Percentiles rank a stretch among this genome's conserved stretches.
These are phyloP conservation scores for Centrocercus urophasianus DNA, from an alignment of 2,113 vertebrate genomes.

Conservation along the genomic window DNA sequence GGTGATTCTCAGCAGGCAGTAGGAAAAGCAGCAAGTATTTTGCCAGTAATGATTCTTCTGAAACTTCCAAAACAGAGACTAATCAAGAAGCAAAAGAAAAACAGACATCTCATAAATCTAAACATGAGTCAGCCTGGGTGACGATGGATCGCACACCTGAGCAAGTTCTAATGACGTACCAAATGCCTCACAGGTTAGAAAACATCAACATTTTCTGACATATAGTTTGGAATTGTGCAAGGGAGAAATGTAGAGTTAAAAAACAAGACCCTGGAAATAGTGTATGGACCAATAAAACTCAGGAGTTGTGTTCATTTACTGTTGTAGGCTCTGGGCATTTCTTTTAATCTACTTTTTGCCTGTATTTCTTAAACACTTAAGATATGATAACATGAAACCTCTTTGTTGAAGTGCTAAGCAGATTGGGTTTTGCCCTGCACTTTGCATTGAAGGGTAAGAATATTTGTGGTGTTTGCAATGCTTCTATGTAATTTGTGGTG, in stretches of 20 bases:
- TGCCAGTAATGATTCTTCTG: slow-evolving; percentile 83
- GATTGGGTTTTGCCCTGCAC: background rate
- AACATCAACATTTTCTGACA: slow-evolving; percentile 7
- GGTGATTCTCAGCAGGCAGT: slow-evolving; percentile 59
- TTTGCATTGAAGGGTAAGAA: background rate
- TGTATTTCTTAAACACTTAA: background rate
- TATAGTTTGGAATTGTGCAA: background rate
- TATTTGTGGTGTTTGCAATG: background rate
- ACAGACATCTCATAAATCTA: slow-evolving; percentile 56
- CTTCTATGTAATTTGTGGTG: background rate
- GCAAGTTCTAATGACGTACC: slow-evolving; percentile 86
- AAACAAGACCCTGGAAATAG: background rate
- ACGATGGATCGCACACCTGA: slow-evolving; percentile 83
- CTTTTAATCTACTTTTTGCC: background rate
- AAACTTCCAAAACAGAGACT: slow-evolving; percentile 71
- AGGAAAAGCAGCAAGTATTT: slow-evolving; percentile 85
- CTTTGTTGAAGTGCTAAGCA: background rate
- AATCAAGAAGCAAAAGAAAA: slow-evolving; percentile 64
- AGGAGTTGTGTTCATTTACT: background rate
- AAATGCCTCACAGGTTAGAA: slow-evolving; percentile 86
- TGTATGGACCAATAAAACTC: background rate
- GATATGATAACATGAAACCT: background rate
- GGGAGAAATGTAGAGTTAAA: background rate
- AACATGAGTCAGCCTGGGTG: slow-evolving; percentile 82
- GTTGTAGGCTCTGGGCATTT: background rate